Evolutionary conservation across 2,797 vertebrate genomes (phyloP), one percentile per base, ranked within the genome.

Genomic region (Takifugu ocellatus): DNA sequence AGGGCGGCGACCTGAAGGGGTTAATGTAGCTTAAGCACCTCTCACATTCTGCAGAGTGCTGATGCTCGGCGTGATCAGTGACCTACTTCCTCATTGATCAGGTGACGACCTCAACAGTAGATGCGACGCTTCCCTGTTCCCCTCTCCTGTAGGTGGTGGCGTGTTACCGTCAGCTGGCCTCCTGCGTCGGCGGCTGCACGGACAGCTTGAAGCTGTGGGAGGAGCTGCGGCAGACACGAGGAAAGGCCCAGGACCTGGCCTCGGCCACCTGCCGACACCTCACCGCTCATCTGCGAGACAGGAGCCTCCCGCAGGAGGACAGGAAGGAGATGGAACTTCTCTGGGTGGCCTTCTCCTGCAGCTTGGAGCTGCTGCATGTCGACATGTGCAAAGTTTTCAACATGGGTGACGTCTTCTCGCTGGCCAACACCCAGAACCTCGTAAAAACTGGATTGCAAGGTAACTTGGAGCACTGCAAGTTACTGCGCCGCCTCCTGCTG

Each of bases 361-460:
- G 89, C 63, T 74, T 94, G 27, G 92, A 94, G 77, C 89, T 93
- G 21, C 77, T 93, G 17, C 89, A 93, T 25, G 36, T 83, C 8
- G 92, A 94, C 81, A 91, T 93, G 92, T 91, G 91, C 72, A 93
- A 92, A 62, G 92, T 93, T 55, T 90, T 88, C 63, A 84, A 75
- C 45, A 79, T 93, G 64, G 83, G 75, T 2, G 67, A 83, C 55
- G 66, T 61, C 62, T 90, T 92, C 75, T 81, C 81, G 11, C 69
- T 90, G 54, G 70, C 74, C 12, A 78, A 82, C 47, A 47, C 69
- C 16, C 48, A 62, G 3, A 47, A 63, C 17, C 78, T 90, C 43
- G 89, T 93, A 49, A 87, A 90, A 74, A 93, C 90, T n/a, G 93
- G 93, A 12, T 25, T 91, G 7, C 88, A 92, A 90, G 92, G 92